These are phyloP conservation scores for Icerya purchasi DNA, from an alignment of 2,888 invertebrate species.

Conservation along the genomic window DNA sequence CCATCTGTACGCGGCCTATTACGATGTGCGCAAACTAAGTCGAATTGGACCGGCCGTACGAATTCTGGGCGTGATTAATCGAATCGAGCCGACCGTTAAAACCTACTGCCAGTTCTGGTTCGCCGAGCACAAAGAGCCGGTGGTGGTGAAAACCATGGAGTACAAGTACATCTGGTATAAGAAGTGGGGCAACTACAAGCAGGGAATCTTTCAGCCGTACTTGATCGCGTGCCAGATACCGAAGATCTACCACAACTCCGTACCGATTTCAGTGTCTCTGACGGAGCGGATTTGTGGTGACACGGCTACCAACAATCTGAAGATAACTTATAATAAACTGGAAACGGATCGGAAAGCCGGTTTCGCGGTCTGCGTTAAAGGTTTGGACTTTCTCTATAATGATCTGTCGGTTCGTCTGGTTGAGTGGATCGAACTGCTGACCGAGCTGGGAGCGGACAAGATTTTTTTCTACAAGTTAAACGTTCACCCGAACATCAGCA, in stretches of 20 bases:
- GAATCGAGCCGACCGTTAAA: slow-evolving; percentile 59
- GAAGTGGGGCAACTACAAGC: slow-evolving; percentile 85
- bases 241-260: slow-evolving; percentile 33
- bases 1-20: slow-evolving; percentile 62
- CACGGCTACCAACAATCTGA: slow-evolving; percentile 52
- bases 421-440: slow-evolving; percentile 82
- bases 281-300: slow-evolving; percentile 69
- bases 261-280: slow-evolving; percentile 64
- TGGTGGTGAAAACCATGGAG: slow-evolving; percentile 58
- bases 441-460: slow-evolving; percentile 70
- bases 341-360: slow-evolving; percentile 40
- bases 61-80: slow-evolving; percentile 70
- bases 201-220: slow-evolving; percentile 77
- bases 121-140: slow-evolving; percentile 59
- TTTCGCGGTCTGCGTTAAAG: slow-evolving; percentile 84
- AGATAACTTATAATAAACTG: slow-evolving; percentile 60
- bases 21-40: slow-evolving; percentile 57
- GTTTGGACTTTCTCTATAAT: slow-evolving; percentile 76
- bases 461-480: slow-evolving; percentile 69
- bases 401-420: slow-evolving; percentile 72
- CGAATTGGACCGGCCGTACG: slow-evolving; percentile 62
- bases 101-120: slow-evolving; percentile 81
- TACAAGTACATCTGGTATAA: slow-evolving; percentile 88
- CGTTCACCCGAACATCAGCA: slow-evolving; percentile 78
- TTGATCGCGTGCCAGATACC: slow-evolving; percentile 75